A percentile compares a stretch with the other conserved stretches of the same genome.
Evolutionary conservation across 2,797 vertebrate species (phyloP).

Genomic region (Tokudaia tokunoshimensis): DNA sequence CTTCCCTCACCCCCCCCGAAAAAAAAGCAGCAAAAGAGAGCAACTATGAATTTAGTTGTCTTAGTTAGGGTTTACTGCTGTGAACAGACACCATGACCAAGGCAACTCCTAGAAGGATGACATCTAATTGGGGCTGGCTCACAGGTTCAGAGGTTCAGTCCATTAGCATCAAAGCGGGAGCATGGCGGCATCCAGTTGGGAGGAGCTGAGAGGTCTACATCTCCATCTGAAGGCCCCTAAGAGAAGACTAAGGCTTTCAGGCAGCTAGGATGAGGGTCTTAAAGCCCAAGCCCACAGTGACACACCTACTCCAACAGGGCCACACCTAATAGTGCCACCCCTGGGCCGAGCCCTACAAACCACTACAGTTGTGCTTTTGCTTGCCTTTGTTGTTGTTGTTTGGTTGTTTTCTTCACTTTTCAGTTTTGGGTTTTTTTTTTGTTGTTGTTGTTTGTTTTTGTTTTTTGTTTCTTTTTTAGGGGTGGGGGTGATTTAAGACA

Average conservation of each 20-base stretch:
- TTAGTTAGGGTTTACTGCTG: too few relatives aligned
- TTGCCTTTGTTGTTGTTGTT: not conserved
- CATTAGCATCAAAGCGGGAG: too few relatives aligned
- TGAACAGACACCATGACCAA: not conserved
- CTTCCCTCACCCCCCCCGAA: too few relatives aligned
- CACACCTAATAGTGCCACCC: not conserved
- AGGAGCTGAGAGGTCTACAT: not conserved
- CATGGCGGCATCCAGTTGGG: not conserved
- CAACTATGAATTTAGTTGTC: not conserved
- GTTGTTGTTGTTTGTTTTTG: not conserved
- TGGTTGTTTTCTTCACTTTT: not conserved
- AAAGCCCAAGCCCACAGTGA: not conserved
- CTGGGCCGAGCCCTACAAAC: not conserved
- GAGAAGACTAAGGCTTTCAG: not conserved
- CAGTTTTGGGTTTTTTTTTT: not conserved
- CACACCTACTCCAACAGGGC: not conserved
- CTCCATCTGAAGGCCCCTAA: not conserved
- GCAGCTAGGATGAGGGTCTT: not conserved
- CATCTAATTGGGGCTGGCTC: not conserved
- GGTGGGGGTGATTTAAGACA: not conserved
- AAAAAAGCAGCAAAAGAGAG: not conserved
- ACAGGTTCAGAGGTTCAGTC: not conserved
- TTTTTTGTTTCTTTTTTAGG: too few relatives aligned
- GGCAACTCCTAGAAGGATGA: not conserved
- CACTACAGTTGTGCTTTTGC: not conserved